These are phyloP conservation scores for Malacosoma neustria DNA, from an alignment of 2,888 invertebrate genomes.

Conservation along the genomic window DNA sequence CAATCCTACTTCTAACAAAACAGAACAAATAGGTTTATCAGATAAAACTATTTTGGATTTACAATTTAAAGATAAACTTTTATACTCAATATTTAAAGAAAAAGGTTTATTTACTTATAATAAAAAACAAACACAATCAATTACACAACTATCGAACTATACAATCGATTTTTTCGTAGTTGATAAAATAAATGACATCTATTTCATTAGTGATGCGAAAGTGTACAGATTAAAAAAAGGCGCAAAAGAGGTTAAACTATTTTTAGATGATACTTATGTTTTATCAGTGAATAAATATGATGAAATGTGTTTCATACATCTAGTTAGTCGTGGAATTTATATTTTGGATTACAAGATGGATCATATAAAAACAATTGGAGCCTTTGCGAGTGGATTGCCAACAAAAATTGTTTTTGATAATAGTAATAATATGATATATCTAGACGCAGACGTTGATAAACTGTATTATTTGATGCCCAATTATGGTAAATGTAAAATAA, in stretches of 20 bases:
- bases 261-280: conserved; percentile 36
- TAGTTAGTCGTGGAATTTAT: conserved; percentile 36
- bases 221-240: conserved; percentile 37
- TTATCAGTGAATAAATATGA: conserved; percentile 37
- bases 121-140: conserved; percentile 25
- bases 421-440: conserved; percentile 44
- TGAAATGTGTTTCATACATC: conserved; percentile 39
- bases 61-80: conserved; percentile 40
- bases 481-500: conserved; percentile 34
- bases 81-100: conserved; percentile 32
- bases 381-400: conserved; percentile 33
- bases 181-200: conserved; percentile 40
- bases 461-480: conserved; percentile 43
- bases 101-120: conserved; percentile 34
- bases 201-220: conserved; percentile 36
- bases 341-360: conserved; percentile 33
- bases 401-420: conserved; percentile 40
- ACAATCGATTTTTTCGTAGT: conserved; percentile 48
- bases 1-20: conserved; percentile 24
- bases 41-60: conserved; percentile 48
- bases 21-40: conserved; percentile 25
- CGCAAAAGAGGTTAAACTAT: conserved; percentile 24
- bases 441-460: conserved; percentile 31
- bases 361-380: conserved; percentile 32
- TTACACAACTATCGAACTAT: conserved; percentile 29